Evolutionary conservation across 1,140 invertebrate genomes (phyloP), one percentile per base, ranked within the genome.

Genomic region (Pseudomyrmex cubaensis): DNA sequence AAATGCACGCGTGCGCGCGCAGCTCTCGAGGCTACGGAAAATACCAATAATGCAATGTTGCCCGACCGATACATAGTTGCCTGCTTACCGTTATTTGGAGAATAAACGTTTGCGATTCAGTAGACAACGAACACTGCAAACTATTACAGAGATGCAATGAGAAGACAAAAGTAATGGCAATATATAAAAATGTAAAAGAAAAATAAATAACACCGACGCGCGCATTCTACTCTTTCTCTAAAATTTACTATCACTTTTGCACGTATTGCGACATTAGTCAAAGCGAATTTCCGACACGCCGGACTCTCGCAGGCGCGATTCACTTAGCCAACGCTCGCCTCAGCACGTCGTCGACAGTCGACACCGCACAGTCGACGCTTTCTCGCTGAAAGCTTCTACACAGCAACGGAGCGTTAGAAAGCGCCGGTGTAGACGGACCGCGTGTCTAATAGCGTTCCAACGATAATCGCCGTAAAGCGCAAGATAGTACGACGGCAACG

Each of bases 381-480:
- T 78, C 54, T 35, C 63, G 50, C 9, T 78, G 76, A 70, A 70
- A 70, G 44, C 66, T 46, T 12, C 54, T 52, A 35, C 35, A 35
- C 35, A 78, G 35, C 25, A 20, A n/a, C 52, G 57, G 72, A 13
- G 54, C 76, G 25, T 56, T 46, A 48, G 63, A 69, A 69, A 77
- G 17, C 46, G 13, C 15, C 35, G 64, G 5, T 63, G 22, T 20
- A 64, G 10, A 25, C 12, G 15, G 15, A n/a, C 12, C 35, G 5
- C 44, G 46, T 44, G 10, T 57, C 46, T 86, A 85, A 85, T 85
- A 85, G 83, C 83, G 64, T 75, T 50, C 52, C 75, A 76, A 52
- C 61, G 73, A 86, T 86, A 86, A 86, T 86, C 84, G 56, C 0
- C 57, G 44, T 52, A 52, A 86, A 82, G 76, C 69, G 22, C 20